phyloP scores from a whole-genome alignment of 2,797 vertebrate genomes.

The Gallinago solitaria region DNA sequence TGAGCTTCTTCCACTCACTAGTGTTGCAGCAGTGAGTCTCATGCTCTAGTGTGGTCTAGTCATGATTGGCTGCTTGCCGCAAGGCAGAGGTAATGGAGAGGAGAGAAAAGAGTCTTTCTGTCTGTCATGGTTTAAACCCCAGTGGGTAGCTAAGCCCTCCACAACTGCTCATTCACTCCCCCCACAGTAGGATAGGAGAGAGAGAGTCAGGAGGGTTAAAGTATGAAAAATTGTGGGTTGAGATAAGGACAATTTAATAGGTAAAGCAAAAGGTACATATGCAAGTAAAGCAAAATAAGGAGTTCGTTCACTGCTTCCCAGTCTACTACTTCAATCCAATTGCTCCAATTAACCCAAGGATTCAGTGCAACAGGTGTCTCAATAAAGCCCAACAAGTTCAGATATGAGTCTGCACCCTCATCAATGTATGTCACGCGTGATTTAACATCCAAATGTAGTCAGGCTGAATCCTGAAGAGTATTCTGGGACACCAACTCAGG shows the following conservation, averaged over 20 bases:
- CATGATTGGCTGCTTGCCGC: not conserved
- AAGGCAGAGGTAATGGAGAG: not conserved
- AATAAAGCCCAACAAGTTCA: not conserved
- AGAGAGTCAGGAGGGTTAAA: not conserved
- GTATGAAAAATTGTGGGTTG: not conserved
- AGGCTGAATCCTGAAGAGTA: not conserved
- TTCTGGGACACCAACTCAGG: not conserved
- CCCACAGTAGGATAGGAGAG: not conserved
- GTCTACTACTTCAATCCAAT: not conserved
- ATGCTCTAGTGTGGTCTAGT: too few species aligned
- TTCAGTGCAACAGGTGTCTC: not conserved
- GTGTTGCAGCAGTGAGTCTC: not conserved
- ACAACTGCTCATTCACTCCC: not conserved
- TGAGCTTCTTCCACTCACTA: not conserved
- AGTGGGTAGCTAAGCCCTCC: not conserved
- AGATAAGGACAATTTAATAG: not conserved
- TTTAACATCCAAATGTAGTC: not conserved
- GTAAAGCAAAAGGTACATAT: not conserved
- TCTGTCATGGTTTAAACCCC: not conserved
- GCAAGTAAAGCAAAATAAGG: not conserved
- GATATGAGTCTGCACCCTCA: not conserved
- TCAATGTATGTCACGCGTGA: not conserved
- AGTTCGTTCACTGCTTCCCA: not conserved
- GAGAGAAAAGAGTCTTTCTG: not conserved
- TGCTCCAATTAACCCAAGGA: not conserved